These are phyloP conservation scores for Thinocorus orbignyianus DNA, from an alignment of 2,113 vertebrate species.

Conservation along the genomic window DNA sequence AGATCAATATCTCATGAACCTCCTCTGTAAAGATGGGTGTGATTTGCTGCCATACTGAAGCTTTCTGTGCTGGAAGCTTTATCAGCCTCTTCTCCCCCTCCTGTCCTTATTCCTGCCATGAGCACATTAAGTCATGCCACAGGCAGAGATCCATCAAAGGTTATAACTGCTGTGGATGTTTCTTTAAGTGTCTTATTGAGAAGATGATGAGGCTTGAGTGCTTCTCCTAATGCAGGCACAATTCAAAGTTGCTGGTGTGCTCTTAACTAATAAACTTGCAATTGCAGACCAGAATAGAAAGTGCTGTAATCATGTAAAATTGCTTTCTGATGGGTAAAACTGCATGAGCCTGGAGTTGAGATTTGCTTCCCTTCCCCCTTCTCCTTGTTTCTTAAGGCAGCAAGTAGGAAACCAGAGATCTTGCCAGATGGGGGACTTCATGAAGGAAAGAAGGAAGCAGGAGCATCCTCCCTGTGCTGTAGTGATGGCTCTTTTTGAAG, in stretches of 20 bases:
- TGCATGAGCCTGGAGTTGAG: neutral
- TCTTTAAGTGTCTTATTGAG: slow-evolving; percentile 23
- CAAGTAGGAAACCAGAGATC: neutral
- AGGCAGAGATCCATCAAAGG: neutral
- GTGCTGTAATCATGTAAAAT: neutral
- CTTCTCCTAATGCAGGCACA: slow-evolving; percentile 24
- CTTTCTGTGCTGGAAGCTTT: neutral
- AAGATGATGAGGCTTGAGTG: neutral
- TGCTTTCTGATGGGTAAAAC: slow-evolving; percentile 2
- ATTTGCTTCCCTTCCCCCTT: neutral
- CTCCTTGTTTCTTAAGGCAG: neutral
- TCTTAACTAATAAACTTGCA: slow-evolving; percentile 14
- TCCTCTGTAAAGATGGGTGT: neutral
- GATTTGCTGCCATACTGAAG: neutral
- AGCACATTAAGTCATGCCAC: neutral
- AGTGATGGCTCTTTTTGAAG: neutral
- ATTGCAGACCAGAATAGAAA: slow-evolving; percentile 2
- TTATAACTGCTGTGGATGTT: slow-evolving; percentile 3
- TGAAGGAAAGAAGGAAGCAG: neutral
- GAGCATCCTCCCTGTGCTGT: neutral
- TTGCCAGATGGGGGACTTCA: neutral
- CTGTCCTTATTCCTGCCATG: neutral
- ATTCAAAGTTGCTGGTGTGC: neutral
- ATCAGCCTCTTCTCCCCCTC: neutral
- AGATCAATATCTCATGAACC: neutral